Percentiles rank a stretch among this genome's conserved stretches.
Conservation (phyloP, 2,113 vertebrate genomes). For the Helogale parvula region DNA sequence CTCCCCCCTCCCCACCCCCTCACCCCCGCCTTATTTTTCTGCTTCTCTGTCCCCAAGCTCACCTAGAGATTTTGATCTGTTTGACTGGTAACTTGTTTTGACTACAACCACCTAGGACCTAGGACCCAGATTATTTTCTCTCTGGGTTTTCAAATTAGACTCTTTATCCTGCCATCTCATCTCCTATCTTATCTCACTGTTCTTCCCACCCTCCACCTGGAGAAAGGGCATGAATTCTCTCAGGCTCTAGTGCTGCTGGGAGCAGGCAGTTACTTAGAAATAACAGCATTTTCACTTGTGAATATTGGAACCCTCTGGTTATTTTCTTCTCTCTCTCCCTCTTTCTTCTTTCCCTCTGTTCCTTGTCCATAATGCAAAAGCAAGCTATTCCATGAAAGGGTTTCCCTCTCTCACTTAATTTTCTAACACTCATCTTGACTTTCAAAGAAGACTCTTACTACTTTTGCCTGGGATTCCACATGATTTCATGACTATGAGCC, state of each 20-base stretch:
- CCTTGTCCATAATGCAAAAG: constrained; percentile 15
- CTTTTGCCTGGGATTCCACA: not conserved
- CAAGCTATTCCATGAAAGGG: not conserved
- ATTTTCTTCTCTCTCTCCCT: not conserved
- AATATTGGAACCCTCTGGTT: not conserved
- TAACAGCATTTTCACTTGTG: not conserved
- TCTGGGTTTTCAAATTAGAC: not conserved
- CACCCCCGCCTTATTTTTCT: not conserved
- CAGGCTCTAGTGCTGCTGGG: not conserved
- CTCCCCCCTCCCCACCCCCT: not conserved
- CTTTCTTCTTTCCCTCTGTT: not conserved
- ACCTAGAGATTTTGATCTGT: not conserved
- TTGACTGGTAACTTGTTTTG: not conserved
- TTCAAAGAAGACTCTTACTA: not conserved
- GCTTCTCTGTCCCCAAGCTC: not conserved
- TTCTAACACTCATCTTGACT: constrained; percentile 42
- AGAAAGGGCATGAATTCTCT: not conserved
- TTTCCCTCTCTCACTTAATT: constrained; percentile 26
- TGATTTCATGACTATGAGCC: not conserved
- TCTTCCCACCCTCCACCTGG: not conserved
- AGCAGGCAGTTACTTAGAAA: not conserved
- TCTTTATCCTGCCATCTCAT: not conserved
- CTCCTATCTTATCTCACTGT: not conserved
- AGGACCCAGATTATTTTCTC: not conserved
- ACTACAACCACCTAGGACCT: not conserved